Percentiles rank a stretch among this genome's conserved stretches.
These are phyloP conservation scores for Eremophila alpestris DNA, from an alignment of 2,797 vertebrate species.

Conservation along the genomic window DNA sequence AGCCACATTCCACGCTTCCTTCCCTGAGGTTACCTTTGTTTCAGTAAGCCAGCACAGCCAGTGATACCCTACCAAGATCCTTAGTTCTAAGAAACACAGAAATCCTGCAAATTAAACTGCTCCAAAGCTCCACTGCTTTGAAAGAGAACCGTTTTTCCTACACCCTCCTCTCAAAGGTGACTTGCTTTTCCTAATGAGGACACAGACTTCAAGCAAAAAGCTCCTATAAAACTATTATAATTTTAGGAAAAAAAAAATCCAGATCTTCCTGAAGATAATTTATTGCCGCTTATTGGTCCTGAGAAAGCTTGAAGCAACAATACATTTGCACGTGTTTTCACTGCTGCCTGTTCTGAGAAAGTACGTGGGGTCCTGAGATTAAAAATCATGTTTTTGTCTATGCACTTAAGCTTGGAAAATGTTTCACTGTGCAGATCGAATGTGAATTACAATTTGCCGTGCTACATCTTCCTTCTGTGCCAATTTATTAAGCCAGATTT, in stretches of 20 bases:
- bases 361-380: constrained; percentile 21
- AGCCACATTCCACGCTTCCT: neutral
- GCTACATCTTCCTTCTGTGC: neutral
- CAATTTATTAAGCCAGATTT: neutral
- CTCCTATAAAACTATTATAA: constrained; percentile 23
- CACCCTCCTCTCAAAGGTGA: neutral
- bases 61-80: neutral
- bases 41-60: neutral
- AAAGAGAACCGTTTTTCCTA: neutral
- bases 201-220: constrained; percentile 40
- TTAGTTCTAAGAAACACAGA: neutral
- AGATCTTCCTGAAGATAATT: constrained; percentile 32
- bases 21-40: constrained; percentile 33
- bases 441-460: neutral
- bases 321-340: constrained; percentile 22
- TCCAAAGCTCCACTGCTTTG: neutral
- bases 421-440: neutral
- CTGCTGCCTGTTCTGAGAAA: constrained; percentile 17
- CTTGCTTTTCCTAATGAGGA: neutral
- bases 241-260: constrained; percentile 36
- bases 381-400: neutral
- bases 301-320: constrained; percentile 66
- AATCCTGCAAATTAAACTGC: neutral
- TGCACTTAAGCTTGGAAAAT: neutral
- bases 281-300: constrained; percentile 67